phyloP scores from a whole-genome alignment of 53 echinoderm and acorn worm genomes.

The Antedon mediterranea region DNA sequence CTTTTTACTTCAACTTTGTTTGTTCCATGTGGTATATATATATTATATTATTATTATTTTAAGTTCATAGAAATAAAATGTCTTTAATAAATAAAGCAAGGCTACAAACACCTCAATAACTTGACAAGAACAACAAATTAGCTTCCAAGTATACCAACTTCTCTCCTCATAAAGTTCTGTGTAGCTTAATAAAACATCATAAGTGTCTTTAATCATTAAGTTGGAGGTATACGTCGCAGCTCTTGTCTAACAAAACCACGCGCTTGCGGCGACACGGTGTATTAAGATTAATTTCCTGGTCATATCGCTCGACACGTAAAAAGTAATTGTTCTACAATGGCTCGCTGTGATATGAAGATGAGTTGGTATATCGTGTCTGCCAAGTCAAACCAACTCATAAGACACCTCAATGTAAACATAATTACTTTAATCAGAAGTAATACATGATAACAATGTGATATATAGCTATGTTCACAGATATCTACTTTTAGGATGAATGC shows the following conservation, averaged over 20 bases:
- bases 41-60: too few relatives aligned
- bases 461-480: neutral
- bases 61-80: too few relatives aligned
- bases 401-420: neutral
- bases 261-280: neutral
- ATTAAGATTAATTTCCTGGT: neutral
- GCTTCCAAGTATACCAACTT: too few relatives aligned
- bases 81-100: too few relatives aligned
- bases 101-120: too few relatives aligned
- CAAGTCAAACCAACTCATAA: neutral
- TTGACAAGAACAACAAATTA: too few relatives aligned
- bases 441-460: neutral
- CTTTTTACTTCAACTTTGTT: too few relatives aligned
- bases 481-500: too few relatives aligned
- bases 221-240: neutral
- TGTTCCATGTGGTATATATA: too few relatives aligned
- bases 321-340: neutral
- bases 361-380: neutral
- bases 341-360: neutral
- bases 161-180: too few relatives aligned
- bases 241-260: neutral
- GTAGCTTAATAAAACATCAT: too few relatives aligned
- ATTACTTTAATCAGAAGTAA: neutral
- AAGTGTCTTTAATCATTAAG: too few relatives aligned
- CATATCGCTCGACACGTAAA: neutral